These are phyloP conservation scores for Tachysurus fulvidraco DNA, from an alignment of 2,113 vertebrate genomes.

Conservation along the genomic window DNA sequence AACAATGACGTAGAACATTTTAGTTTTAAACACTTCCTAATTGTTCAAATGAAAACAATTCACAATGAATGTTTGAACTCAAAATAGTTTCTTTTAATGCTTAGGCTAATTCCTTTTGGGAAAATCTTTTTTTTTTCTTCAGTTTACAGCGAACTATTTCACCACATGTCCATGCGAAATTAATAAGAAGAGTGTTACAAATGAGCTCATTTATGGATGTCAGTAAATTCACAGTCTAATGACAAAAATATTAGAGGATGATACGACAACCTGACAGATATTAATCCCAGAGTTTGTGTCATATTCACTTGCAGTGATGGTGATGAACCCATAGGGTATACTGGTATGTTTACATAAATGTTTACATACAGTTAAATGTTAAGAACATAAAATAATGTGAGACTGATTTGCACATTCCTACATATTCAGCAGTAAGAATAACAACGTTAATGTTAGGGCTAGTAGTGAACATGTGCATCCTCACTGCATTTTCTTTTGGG, in stretches of 20 bases:
- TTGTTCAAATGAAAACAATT: background rate
- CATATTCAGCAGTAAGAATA: background rate
- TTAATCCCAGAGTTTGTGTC: background rate
- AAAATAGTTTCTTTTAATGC: background rate
- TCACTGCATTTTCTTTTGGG: background rate
- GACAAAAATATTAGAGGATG: background rate
- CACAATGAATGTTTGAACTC: no score
- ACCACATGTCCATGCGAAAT: background rate
- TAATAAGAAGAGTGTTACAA: background rate
- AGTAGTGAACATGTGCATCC: background rate
- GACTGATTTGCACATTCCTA: background rate
- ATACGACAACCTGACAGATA: background rate
- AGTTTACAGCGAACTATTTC: background rate
- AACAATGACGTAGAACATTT: background rate
- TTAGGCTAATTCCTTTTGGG: background rate
- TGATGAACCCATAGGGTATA: background rate
- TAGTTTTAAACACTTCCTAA: background rate
- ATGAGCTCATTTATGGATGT: background rate
- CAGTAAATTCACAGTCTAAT: background rate
- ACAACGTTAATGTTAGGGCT: no score
- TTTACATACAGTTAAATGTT: background rate
- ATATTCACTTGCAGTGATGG: background rate
- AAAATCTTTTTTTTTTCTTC: background rate
- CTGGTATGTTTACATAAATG: background rate
- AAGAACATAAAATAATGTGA: background rate